A percentile compares a stretch with the other conserved stretches of the same genome.
These are phyloP conservation scores for Discoglossus pictus DNA, from an alignment of 2,797 vertebrate genomes.

Conservation along the genomic window DNA sequence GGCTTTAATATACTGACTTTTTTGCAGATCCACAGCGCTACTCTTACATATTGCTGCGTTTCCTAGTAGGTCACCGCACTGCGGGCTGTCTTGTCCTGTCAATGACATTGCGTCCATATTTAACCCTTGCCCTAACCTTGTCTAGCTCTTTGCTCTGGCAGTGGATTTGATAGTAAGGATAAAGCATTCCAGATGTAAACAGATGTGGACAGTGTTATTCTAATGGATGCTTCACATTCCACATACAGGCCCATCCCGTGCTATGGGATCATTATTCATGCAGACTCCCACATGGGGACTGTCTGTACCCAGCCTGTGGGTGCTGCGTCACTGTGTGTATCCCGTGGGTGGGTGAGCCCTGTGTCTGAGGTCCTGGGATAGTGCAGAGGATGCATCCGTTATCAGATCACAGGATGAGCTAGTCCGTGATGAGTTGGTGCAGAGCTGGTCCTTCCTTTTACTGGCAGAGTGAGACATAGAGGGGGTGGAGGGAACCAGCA, in stretches of 20 bases:
- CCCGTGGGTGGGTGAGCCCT: slow-evolving; percentile 1
- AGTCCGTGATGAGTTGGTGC: neutral
- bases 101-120: too few species aligned
- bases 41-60: too few species aligned
- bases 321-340: slow-evolving; percentile 3
- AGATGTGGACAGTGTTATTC: slow-evolving; percentile 28
- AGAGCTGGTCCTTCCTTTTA: neutral
- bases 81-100: too few species aligned
- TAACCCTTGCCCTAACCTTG: too few species aligned
- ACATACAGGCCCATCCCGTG: slow-evolving; percentile 15
- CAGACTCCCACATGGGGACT: neutral
- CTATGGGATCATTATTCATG: slow-evolving; percentile 22
- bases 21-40: too few species aligned
- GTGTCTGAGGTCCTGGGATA: slow-evolving; percentile 17
- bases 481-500: too few species aligned
- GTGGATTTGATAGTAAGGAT: neutral
- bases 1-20: too few species aligned
- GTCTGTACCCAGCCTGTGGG: slow-evolving; percentile 2
- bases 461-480: too few species aligned
- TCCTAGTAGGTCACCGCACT: too few species aligned
- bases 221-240: slow-evolving; percentile 33
- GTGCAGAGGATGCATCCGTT: neutral
- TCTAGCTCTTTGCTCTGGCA: neutral
- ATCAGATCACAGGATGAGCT: slow-evolving; percentile 18
- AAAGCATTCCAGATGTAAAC: slow-evolving; percentile 24